These are phyloP conservation scores for Phacellophora camtschatica DNA, from an alignment of 30 jellyfish, hydroid and myxozoan species.

Conservation along the genomic window DNA sequence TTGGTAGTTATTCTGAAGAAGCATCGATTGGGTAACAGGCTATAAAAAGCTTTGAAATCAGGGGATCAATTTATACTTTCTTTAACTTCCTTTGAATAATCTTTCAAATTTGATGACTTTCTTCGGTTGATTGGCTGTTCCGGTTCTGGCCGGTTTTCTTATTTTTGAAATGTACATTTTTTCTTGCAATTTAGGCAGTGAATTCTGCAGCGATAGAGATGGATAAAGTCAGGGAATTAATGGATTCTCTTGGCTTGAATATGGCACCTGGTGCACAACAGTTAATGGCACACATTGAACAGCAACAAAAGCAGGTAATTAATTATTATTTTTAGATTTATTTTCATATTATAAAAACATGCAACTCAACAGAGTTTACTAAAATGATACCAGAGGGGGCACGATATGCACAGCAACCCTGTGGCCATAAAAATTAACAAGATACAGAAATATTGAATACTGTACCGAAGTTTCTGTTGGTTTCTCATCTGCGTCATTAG, in stretches of 20 bases:
- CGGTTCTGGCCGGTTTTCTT: too few species aligned
- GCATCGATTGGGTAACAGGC: too few species aligned
- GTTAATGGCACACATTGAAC: constrained; percentile 72
- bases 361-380: too few species aligned
- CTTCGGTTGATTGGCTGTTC: too few species aligned
- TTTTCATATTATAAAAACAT: too few species aligned
- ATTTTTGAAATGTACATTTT: too few species aligned
- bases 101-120: too few species aligned
- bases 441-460: background rate
- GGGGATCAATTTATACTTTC: too few species aligned
- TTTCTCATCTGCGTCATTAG: background rate
- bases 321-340: background rate
- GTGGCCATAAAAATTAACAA: background rate
- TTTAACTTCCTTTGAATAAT: too few species aligned
- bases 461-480: background rate
- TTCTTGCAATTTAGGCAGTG: background rate
- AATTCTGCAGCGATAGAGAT: constrained; percentile 51
- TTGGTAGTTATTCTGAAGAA: too few species aligned
- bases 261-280: constrained; percentile 65
- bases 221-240: constrained; percentile 64
- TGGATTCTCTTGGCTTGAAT: constrained; percentile 58
- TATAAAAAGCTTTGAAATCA: too few species aligned
- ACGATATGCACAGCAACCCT: background rate
- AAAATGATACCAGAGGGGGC: background rate
- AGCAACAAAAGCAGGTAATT: constrained; percentile 72